Conservation (phyloP, 35 echinoderm and acorn worm genomes). For the Holothuria glaberrima region DNA sequence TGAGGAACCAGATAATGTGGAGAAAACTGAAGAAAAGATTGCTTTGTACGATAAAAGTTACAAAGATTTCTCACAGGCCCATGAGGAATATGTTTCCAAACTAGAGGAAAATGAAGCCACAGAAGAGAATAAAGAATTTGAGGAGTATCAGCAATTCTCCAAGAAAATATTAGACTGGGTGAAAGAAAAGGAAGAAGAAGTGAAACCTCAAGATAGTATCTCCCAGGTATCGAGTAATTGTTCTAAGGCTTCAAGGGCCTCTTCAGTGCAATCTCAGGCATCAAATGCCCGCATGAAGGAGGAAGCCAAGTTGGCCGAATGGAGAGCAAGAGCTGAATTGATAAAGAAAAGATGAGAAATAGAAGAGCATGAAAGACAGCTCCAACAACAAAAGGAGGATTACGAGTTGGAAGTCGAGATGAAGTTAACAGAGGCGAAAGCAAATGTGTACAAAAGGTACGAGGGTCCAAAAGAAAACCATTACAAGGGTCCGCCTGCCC, state of each 20-base stretch:
- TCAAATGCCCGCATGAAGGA: slow-evolving; percentile 17
- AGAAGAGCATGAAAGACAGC: slow-evolving; percentile 18
- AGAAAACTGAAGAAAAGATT: background rate
- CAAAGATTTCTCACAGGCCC: background rate
- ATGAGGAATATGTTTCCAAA: background rate
- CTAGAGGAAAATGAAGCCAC: background rate
- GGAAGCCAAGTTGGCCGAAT: slow-evolving; percentile 10
- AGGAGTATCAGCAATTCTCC: slow-evolving; percentile 20
- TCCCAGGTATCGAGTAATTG: slow-evolving; percentile 38
- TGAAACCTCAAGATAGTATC: slow-evolving; percentile 35
- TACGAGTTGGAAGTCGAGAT: too few species aligned
- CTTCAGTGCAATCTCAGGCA: background rate
- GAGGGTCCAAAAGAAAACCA: background rate
- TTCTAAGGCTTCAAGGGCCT: slow-evolving; percentile 10
- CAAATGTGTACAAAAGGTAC: slow-evolving; percentile 32
- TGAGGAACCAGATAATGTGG: too few species aligned
- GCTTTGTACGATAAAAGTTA: slow-evolving; percentile 1
- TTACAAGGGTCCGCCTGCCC: background rate
- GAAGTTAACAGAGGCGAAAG: slow-evolving; percentile 18
- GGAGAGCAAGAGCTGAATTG: slow-evolving; percentile 18
- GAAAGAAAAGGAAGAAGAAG: background rate
- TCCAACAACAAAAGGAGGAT: too few species aligned
- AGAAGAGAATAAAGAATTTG: background rate
- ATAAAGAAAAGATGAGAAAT: slow-evolving; percentile 10
- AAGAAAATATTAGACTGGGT: background rate